Percentiles rank a stretch among this genome's conserved stretches.
phyloP scores from a whole-genome alignment of 2,888 invertebrate genomes.

The Cheilosia grossa region DNA sequence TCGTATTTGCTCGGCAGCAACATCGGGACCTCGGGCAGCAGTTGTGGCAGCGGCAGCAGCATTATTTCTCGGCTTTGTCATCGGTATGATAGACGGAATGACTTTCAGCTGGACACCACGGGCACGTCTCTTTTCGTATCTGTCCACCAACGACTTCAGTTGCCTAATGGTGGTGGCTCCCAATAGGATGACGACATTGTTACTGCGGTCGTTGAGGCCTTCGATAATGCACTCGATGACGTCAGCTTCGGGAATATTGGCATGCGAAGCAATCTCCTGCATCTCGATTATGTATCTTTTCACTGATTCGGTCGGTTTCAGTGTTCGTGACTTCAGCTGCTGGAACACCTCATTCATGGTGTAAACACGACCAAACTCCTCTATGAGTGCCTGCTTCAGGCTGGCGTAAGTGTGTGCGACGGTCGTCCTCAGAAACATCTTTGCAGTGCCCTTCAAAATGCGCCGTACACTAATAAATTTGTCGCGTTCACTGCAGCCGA shows the following conservation, averaged over 20 bases:
- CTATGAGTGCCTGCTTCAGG: constrained; percentile 23
- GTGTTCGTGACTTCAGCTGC: constrained; percentile 19
- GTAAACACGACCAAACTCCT: constrained; percentile 28
- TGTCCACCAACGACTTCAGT: no score
- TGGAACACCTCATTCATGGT: constrained; percentile 34
- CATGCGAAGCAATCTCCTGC: not conserved
- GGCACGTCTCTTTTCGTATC: no score
- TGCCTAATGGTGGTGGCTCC: no score
- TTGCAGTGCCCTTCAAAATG: constrained; percentile 1
- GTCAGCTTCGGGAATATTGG: constrained; percentile 26
- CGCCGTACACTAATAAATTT: not conserved
- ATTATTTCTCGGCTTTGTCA: no score
- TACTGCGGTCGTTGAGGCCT: not conserved
- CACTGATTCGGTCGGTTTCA: constrained; percentile 24
- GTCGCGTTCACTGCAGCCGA: no score
- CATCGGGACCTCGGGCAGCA: no score
- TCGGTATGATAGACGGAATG: no score
- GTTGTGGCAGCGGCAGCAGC: no score
- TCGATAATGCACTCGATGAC: not conserved
- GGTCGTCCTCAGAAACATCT: constrained; percentile 1
- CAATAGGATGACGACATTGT: not conserved
- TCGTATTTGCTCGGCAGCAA: not conserved
- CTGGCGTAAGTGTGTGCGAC: not conserved
- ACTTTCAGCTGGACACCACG: no score
- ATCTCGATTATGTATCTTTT: constrained; percentile 48